Percentiles rank a stretch among this genome's conserved stretches.
These are phyloP conservation scores for Temnothorax longispinosus DNA, from an alignment of 1,140 invertebrate genomes.

Conservation along the genomic window DNA sequence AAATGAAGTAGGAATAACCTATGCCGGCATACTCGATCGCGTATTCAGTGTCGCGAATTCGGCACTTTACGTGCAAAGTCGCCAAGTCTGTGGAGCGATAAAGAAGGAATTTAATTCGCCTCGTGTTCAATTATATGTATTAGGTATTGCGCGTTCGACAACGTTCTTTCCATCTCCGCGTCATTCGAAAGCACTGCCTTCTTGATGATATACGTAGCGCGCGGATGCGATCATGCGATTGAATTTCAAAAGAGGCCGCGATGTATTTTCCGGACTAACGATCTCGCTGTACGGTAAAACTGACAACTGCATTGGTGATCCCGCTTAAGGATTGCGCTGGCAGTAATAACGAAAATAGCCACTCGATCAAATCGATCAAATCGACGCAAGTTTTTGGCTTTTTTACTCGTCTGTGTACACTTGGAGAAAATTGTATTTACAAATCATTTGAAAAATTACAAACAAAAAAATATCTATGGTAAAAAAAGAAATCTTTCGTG, in stretches of 20 bases:
- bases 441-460: background rate
- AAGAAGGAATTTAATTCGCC: slow-evolving; percentile 77
- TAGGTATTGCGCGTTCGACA: slow-evolving; percentile 63
- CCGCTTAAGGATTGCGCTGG: slow-evolving; percentile 77
- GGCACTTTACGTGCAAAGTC: background rate
- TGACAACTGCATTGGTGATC: slow-evolving; percentile 55
- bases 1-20: background rate
- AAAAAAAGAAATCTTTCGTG: background rate
- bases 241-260: slow-evolving; percentile 65
- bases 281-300: slow-evolving; percentile 50
- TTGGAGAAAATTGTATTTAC: background rate
- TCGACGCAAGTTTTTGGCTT: background rate
- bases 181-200: background rate
- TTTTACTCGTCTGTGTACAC: background rate
- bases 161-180: slow-evolving; percentile 56
- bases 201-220: background rate
- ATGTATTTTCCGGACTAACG: slow-evolving; percentile 66
- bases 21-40: background rate
- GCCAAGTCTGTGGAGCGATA: background rate
- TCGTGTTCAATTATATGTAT: slow-evolving; percentile 78
- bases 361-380: background rate
- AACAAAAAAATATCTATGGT: background rate
- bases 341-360: slow-evolving; percentile 41
- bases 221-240: slow-evolving; percentile 45
- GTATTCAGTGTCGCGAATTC: background rate